Evolutionary conservation across 1,140 invertebrate species (phyloP).

Genomic region (Tetragonula clypearis): DNA sequence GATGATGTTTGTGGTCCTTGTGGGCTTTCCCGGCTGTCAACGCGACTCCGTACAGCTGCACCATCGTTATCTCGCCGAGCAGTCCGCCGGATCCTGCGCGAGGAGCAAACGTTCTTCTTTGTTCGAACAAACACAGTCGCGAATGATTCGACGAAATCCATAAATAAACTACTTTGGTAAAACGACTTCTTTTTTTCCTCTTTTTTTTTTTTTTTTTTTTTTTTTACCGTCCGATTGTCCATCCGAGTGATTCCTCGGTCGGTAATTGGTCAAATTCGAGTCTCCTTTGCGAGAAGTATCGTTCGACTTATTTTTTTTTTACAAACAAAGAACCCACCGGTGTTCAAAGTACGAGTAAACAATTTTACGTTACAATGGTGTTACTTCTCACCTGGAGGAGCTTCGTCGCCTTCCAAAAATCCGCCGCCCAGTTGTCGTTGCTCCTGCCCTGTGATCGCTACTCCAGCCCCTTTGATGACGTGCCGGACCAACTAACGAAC

Average conservation of each 20-base stretch:
- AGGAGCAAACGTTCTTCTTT: constrained; percentile 5
- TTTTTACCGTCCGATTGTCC: too few species aligned
- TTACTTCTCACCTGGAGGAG: constrained; percentile 80
- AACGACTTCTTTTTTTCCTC: too few species aligned
- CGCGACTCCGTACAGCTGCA: constrained; percentile 90
- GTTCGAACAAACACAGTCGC: not conserved
- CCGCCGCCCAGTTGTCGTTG: constrained; percentile 84
- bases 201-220: too few species aligned
- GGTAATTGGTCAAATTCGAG: too few species aligned
- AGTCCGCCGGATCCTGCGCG: constrained; percentile 84
- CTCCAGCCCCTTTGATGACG: constrained; percentile 88
- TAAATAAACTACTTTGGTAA: too few species aligned
- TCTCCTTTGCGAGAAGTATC: too few species aligned
- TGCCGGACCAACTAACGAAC: constrained; percentile 88
- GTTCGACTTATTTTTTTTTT: too few species aligned
- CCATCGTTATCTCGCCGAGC: constrained; percentile 89
- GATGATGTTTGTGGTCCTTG: constrained; percentile 91
- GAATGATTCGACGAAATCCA: not conserved
- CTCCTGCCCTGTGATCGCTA: constrained; percentile 88
- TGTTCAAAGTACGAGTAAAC: too few species aligned
- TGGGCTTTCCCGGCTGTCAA: constrained; percentile 91
- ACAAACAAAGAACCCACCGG: too few species aligned
- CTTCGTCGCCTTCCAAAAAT: constrained; percentile 83
- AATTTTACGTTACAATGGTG: too few species aligned
- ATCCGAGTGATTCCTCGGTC: too few species aligned